Percentiles rank a stretch among this genome's conserved stretches.
Conservation (phyloP, 2,888 invertebrate species). For the Catocala fraxini region DNA sequence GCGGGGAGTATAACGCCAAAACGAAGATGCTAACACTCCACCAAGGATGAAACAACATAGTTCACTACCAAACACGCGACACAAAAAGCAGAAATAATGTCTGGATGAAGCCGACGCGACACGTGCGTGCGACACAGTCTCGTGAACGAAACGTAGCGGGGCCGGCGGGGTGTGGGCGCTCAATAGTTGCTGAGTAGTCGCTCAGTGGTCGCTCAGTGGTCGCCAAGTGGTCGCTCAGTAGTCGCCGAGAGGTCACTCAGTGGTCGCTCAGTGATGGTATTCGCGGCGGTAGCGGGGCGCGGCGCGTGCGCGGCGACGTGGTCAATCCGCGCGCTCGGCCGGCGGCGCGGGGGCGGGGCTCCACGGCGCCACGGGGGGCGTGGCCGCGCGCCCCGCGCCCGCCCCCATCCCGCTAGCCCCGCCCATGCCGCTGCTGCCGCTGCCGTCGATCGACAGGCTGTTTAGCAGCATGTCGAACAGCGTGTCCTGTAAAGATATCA, state of each 20-base stretch:
- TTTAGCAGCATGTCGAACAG: conserved; percentile 81
- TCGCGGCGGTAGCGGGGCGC: conserved; percentile 55
- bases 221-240: background rate
- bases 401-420: conserved; percentile 44
- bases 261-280: conserved; percentile 53
- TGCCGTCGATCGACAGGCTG: conserved; percentile 72
- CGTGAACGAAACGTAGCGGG: conserved; percentile 6
- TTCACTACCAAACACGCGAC: conserved; percentile 13
- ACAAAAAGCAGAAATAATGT: conserved; percentile 17
- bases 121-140: conserved; percentile 6
- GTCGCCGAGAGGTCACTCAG: background rate
- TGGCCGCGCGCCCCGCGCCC: conserved; percentile 57
- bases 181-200: background rate
- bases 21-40: conserved; percentile 6
- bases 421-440: conserved; percentile 40
- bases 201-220: conserved; percentile 41
- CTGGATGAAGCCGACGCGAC: conserved; percentile 2
- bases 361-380: conserved; percentile 78
- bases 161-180: background rate
- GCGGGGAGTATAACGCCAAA: background rate
- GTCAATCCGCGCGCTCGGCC: conserved; percentile 49
- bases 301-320: conserved; percentile 29
- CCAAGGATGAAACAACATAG: background rate
- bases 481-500: conserved; percentile 66
- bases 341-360: conserved; percentile 53